Conservation (phyloP, 2,797 vertebrate species). For the Orestias chungarensis region DNA sequence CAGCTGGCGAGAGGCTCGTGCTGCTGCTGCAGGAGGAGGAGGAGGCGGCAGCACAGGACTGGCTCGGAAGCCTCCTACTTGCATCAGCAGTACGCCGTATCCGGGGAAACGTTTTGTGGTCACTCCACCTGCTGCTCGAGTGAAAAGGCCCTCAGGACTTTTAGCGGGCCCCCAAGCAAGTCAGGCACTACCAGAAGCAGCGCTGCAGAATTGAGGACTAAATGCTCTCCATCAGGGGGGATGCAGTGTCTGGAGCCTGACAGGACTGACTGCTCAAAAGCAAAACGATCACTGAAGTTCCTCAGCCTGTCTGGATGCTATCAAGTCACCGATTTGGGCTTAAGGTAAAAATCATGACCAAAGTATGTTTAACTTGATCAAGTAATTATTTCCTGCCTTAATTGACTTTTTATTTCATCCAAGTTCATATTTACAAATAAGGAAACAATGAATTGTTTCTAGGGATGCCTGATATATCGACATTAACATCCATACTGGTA, state of each 20-base stretch:
- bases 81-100: constrained; percentile 85
- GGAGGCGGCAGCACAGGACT: constrained; percentile 86
- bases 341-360: constrained; percentile 83
- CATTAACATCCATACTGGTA: no score
- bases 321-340: constrained; percentile 93
- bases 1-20: constrained; percentile 73
- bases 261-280: constrained; percentile 79
- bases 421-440: background rate
- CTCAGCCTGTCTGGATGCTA: constrained; percentile 98
- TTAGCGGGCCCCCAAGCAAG: constrained; percentile 78
- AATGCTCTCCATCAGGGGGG: constrained; percentile 73
- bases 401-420: background rate
- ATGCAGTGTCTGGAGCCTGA: constrained; percentile 78
- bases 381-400: background rate
- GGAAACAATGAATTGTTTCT: no score
- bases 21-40: constrained; percentile 85
- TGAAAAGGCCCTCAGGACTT: constrained; percentile 87
- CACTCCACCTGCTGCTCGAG: constrained; percentile 90
- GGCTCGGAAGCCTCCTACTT: constrained; percentile 78
- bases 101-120: constrained; percentile 85
- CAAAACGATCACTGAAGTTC: constrained; percentile 87
- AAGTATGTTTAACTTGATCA: background rate
- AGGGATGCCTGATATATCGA: no score
- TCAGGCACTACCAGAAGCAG: constrained; percentile 72
- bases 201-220: constrained; percentile 85